A percentile compares a stretch with the other conserved stretches of the same genome.
Evolutionary conservation across 2,888 invertebrate genomes (phyloP).

Genomic region (Copidosoma aretas): DNA sequence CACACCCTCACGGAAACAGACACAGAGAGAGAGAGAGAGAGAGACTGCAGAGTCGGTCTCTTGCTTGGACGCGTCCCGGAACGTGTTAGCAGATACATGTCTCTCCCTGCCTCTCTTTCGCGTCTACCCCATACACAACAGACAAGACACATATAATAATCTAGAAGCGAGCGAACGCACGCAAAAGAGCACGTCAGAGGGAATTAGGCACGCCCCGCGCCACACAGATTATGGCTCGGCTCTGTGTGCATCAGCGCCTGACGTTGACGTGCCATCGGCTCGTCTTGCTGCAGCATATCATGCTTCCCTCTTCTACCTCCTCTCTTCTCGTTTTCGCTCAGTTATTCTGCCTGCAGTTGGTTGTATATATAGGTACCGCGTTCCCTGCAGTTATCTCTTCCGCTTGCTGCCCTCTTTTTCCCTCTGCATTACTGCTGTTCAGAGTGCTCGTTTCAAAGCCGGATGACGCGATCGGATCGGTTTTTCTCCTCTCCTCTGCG

Average conservation of each 20-base stretch:
- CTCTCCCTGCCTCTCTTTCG: no score
- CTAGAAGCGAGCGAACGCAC: slow-evolving; percentile 44
- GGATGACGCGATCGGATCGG: slow-evolving; percentile 35
- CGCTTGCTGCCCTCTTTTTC: not conserved
- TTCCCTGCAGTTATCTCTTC: slow-evolving; percentile 2
- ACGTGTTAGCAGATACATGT: slow-evolving; percentile 11
- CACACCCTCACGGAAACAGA: not conserved
- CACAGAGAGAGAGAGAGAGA: not conserved
- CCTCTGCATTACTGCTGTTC: not conserved
- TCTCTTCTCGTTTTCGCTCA: not conserved
- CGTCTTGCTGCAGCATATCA: slow-evolving; percentile 2
- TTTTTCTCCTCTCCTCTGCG: not conserved
- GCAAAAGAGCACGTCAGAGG: slow-evolving; percentile 51
- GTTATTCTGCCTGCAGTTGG: no score
- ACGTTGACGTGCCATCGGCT: slow-evolving; percentile 45
- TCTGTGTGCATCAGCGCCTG: slow-evolving; percentile 47
- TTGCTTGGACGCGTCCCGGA: slow-evolving; percentile 37
- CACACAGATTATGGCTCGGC: slow-evolving; percentile 46
- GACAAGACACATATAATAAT: slow-evolving; percentile 47
- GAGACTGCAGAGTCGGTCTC: slow-evolving; percentile 7
- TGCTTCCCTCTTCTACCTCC: not conserved
- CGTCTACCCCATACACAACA: slow-evolving; percentile 24
- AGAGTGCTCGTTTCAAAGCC: slow-evolving; percentile 13
- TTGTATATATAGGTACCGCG: no score
- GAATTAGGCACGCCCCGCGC: slow-evolving; percentile 50